These are phyloP conservation scores for Dione juno DNA, from an alignment of 2,888 invertebrate genomes.

Conservation along the genomic window DNA sequence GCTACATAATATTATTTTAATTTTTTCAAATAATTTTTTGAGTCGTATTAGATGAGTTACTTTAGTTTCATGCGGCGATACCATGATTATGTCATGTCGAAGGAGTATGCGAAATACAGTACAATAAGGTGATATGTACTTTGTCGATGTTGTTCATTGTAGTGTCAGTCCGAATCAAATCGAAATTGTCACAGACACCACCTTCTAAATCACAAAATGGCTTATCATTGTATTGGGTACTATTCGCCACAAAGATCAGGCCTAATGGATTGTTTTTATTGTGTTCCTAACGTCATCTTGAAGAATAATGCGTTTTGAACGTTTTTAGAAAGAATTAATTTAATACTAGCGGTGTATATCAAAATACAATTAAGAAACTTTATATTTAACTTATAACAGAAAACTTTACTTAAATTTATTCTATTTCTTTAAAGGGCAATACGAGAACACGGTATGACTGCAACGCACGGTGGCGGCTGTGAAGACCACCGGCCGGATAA, in stretches of 20 bases:
- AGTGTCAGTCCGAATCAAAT: conserved; percentile 65
- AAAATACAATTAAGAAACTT: no score
- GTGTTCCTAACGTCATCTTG: neutral
- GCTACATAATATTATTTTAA: neutral
- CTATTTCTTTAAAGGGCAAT: conserved; percentile 63
- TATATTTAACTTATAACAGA: neutral
- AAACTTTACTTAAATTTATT: neutral
- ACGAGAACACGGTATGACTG: conserved; percentile 85
- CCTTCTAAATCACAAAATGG: conserved; percentile 45
- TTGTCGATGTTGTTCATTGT: conserved; percentile 66
- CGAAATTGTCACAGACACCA: conserved; percentile 61
- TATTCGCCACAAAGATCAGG: conserved; percentile 29
- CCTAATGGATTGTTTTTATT: conserved; percentile 29
- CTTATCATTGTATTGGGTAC: conserved; percentile 35
- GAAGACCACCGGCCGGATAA: conserved; percentile 81
- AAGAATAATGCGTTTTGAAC: neutral
- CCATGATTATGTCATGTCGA: conserved; percentile 64
- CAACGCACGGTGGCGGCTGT: conserved; percentile 83
- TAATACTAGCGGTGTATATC: no score
- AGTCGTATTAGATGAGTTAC: conserved; percentile 12
- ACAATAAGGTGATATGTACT: conserved; percentile 67
- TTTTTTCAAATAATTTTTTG: neutral
- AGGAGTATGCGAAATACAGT: conserved; percentile 64
- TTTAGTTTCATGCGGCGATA: conserved; percentile 45
- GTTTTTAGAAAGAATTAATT: conserved; percentile 4